phyloP scores from a whole-genome alignment of 2,888 invertebrate species.

The Epinotia bilunana region DNA sequence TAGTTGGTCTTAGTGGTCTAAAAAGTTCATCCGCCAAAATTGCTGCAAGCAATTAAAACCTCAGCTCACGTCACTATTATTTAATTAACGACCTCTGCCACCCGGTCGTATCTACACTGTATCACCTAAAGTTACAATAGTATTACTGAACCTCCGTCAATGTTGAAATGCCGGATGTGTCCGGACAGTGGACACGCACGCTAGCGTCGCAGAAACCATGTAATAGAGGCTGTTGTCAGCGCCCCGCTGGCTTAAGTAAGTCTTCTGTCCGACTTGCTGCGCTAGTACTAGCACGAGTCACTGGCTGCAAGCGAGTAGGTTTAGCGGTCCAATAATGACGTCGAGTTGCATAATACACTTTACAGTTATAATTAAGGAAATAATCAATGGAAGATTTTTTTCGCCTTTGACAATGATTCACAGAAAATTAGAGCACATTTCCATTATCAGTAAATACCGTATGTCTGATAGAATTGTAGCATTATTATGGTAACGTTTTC shows the following conservation, averaged over 20 bases:
- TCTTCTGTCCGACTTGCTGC: conserved; percentile 52
- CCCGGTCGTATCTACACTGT: not conserved
- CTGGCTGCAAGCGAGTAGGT: conserved; percentile 16
- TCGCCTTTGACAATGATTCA: not conserved
- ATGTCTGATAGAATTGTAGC: not conserved
- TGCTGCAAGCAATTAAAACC: not conserved
- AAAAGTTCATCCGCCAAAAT: not conserved
- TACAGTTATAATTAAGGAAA: not conserved
- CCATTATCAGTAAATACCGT: not conserved
- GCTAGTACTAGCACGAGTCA: conserved; percentile 36
- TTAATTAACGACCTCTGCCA: not conserved
- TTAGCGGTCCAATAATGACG: not conserved
- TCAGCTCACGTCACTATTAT: too few species aligned
- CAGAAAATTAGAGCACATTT: not conserved
- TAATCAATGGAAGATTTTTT: not conserved
- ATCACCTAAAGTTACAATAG: not conserved
- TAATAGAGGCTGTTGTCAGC: conserved; percentile 62
- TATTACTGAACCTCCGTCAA: not conserved
- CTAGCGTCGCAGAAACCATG: conserved; percentile 51
- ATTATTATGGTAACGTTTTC: not conserved
- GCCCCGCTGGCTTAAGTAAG: conserved; percentile 64
- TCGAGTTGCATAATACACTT: not conserved
- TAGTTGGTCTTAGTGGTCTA: not conserved
- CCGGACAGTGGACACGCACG: conserved; percentile 23
- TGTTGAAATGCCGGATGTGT: conserved; percentile 14